Evolutionary conservation across 2,113 vertebrate genomes (phyloP), one percentile per base, ranked within the genome.

Genomic region (Phasianus colchicus): DNA sequence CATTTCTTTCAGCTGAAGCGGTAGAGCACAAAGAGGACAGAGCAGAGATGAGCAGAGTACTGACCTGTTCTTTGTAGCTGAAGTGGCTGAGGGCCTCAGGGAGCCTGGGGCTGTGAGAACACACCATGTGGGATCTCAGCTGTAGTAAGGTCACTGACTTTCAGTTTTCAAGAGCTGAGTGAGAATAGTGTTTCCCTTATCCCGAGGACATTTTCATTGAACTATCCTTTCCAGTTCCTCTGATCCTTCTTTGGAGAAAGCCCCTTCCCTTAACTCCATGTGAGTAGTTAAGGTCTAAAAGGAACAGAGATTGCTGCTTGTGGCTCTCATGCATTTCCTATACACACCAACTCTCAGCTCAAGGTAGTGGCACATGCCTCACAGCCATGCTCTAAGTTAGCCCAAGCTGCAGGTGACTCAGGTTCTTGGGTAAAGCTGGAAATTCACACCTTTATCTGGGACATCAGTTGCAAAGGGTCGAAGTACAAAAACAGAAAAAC

Each of bases 111-210:
- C 30, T 83, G 3, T 50, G 45, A 34, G 47, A 43, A 75, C 57
- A 50, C 0, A 3, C 18, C 16, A 6, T 9, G 6, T 0, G 2
- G 54, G 61, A 55, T 34, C n/a, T 91, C 47, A 60, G 22, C 86
- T 84, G 61, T 60, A 72, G 32, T 43, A 52, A 25, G 36, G 25
- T 60, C 45, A 71, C 25, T 71, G 32, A 19, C 55, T 81, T 70
- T 17, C 38, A 45, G 34, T 87, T 87, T 96, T 75, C 77, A 82
- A 91, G 63, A 57, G 25, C 57, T 55, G 58, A 40, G 47, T 47
- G 67, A 75, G 24, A 61, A 75, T 0, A 88, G 12, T 16, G 81
- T 87, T 55, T 90, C 15, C 47, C 22, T 69, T 74, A 57, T 36
- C 34, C 22, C 20, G 24, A 25, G 32, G 38, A n/a, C 32, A 14